Evolutionary conservation across 2,797 vertebrate species (phyloP), one percentile per base, ranked within the genome.

Genomic region (Capromys pilorides): DNA sequence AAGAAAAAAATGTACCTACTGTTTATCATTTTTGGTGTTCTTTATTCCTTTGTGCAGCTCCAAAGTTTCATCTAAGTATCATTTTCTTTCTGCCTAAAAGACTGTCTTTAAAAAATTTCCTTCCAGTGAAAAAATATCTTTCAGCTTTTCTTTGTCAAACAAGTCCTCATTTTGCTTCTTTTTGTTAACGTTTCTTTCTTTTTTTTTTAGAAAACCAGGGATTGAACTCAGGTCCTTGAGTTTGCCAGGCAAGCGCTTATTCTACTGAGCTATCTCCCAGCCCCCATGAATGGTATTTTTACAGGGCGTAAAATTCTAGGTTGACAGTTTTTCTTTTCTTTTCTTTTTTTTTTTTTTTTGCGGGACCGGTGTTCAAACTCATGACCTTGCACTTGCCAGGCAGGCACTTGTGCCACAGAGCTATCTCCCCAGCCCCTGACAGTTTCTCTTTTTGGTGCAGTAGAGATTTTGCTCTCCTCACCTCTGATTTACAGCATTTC

Each of bases 161-260:
- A 49, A 22, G 28, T n/a, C 45, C 31, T 79, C 49, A 28, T 61
- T 86, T 86, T 81, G 36, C 33, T 61, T 66, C 79, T 62, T 41
- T 90, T 86, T 80, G 62, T 59, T 22, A 89, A 73, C 83, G 92
- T 18, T 36, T 41, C 71, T 89, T 92, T 89, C 16, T 45, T 45
- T 45, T 45, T 45, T 45, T 45, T 45, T 45, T 45, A 45, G 45
- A 45, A n/a, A n/a, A 45, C 45, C 45, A 45, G 45, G 45, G 45
- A 45, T 45, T 45, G 45, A 45, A 45, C 45, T 45, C 45, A 45
- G 45, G 45, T 45, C 45, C 45, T 45, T 45, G 45, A 4, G 45
- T 45, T 45, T 45, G 45, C 45, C 45, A 45, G 45, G 45, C 45
- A 45, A 45, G 45, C 45, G 8, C 45, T 45, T 45, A 45, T 45